Conservation (phyloP, 2,888 invertebrate species). For the Perizoma flavofasciatum region DNA sequence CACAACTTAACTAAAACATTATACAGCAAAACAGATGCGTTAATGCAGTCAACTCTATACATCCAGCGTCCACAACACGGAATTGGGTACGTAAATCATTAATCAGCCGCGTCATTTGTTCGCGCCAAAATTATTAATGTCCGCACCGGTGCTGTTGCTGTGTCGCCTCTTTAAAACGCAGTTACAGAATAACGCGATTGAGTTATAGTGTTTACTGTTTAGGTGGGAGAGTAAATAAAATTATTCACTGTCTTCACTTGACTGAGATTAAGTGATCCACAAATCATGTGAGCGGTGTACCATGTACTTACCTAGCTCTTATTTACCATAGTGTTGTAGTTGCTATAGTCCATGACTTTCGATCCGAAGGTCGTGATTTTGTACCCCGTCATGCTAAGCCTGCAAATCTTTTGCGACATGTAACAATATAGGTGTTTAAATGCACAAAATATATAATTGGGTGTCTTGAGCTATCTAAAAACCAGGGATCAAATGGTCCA, state of each 20-base stretch:
- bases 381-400: no score
- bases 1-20: conserved; percentile 4
- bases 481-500: no score
- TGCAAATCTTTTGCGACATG: no score
- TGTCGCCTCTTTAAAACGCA: conserved; percentile 71
- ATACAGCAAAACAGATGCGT: conserved; percentile 29
- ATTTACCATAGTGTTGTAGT: no score
- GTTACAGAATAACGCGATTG: conserved; percentile 46
- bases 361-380: no score
- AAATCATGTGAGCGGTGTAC: no score
- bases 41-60: conserved; percentile 38
- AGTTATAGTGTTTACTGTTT: conserved; percentile 48
- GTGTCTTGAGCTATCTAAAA: no score
- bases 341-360: no score
- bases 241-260: conserved; percentile 15
- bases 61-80: conserved; percentile 55
- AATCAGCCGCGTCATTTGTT: conserved; percentile 81
- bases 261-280: conserved; percentile 1
- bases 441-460: no score
- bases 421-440: no score
- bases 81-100: conserved; percentile 80
- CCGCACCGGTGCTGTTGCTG: conserved; percentile 54
- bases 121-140: conserved; percentile 80
- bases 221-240: conserved; percentile 24
- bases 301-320: no score